Conservation (phyloP, 2,113 vertebrate genomes). For the Sphaerodactylus townsendi region DNA sequence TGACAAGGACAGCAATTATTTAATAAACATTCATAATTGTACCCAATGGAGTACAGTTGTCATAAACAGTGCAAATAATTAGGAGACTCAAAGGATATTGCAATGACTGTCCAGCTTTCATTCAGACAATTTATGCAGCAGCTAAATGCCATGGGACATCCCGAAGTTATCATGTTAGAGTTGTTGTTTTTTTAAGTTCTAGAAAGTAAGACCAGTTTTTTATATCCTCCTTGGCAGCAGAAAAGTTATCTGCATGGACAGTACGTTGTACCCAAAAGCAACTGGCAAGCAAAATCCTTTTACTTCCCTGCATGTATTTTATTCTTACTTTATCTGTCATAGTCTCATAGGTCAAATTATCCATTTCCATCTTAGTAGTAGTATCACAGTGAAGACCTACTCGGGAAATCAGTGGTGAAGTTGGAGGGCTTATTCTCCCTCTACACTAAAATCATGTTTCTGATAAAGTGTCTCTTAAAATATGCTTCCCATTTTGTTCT, state of each 20-base stretch:
- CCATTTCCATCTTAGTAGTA: too few species aligned
- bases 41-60: constrained; percentile 68
- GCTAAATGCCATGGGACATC: constrained; percentile 35
- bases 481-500: too few species aligned
- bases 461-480: too few species aligned
- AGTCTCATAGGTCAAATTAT: too few species aligned
- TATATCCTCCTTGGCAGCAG: background rate
- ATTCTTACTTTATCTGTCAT: too few species aligned
- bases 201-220: constrained; percentile 32
- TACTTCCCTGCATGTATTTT: background rate
- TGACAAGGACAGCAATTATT: constrained; percentile 79
- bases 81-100: constrained; percentile 58
- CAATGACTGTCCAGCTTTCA: constrained; percentile 47
- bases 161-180: constrained; percentile 58
- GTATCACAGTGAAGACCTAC: too few species aligned
- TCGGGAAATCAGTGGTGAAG: too few species aligned
- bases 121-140: constrained; percentile 63
- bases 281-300: background rate
- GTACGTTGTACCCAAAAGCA: background rate
- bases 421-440: too few species aligned
- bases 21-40: constrained; percentile 78
- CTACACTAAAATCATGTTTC: too few species aligned
- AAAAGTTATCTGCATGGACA: background rate
- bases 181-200: constrained; percentile 57
- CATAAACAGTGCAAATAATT: constrained; percentile 66